These are phyloP conservation scores for Deilephila porcellus DNA, from an alignment of 2,888 invertebrate species.

Conservation along the genomic window DNA sequence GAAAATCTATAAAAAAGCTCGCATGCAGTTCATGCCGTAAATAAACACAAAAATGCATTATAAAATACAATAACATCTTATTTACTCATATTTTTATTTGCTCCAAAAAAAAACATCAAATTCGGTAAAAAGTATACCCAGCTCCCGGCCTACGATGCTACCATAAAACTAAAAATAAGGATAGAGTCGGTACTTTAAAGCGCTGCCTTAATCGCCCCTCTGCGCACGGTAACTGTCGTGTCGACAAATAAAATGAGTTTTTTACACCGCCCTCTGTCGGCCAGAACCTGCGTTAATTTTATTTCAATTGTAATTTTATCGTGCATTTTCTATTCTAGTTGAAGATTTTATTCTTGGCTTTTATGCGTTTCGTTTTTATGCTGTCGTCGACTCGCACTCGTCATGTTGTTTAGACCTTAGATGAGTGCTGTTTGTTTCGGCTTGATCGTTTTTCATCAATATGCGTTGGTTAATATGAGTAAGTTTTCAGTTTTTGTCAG, in stretches of 20 bases:
- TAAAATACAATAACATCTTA: too few species aligned
- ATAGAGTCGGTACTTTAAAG: constrained; percentile 49
- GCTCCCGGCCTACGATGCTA: constrained; percentile 47
- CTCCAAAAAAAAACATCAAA: background rate
- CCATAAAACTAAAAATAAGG: constrained; percentile 69
- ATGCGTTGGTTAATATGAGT: background rate
- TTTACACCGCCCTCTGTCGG: constrained; percentile 66
- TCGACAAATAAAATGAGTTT: constrained; percentile 69
- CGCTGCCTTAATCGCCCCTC: constrained; percentile 57
- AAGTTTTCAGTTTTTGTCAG: too few species aligned
- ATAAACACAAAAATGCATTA: too few species aligned
- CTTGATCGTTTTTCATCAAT: background rate
- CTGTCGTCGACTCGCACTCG: background rate
- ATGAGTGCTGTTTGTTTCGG: background rate
- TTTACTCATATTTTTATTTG: too few species aligned
- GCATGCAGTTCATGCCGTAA: too few species aligned
- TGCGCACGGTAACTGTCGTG: constrained; percentile 60
- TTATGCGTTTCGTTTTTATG: constrained; percentile 32
- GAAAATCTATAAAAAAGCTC: too few species aligned
- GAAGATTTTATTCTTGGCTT: constrained; percentile 42
- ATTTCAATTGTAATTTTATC: constrained; percentile 64
- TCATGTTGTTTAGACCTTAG: background rate
- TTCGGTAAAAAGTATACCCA: constrained; percentile 12
- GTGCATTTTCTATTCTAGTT: constrained; percentile 45
- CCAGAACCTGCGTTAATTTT: constrained; percentile 57